Conservation (phyloP, 1,140 invertebrate species). For the Babylonia areolata region DNA sequence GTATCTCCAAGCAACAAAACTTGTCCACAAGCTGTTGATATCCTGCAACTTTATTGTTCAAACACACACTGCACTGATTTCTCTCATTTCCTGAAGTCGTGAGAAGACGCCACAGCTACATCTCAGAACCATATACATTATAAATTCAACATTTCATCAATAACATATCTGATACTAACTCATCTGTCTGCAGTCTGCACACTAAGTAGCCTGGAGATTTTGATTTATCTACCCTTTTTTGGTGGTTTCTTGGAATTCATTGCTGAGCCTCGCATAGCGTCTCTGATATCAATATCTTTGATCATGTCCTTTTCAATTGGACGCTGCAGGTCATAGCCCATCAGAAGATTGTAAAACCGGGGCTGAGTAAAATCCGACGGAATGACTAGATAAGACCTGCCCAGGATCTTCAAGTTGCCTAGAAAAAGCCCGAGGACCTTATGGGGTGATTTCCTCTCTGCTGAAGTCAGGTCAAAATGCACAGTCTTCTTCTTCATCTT, state of each 20-base stretch:
- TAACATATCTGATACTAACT: no score
- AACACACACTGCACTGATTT: no score
- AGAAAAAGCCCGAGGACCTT: slow-evolving; percentile 1
- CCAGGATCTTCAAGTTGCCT: slow-evolving; percentile 34
- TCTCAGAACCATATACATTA: no score
- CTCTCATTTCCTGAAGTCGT: no score
- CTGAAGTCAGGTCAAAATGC: slow-evolving; percentile 15
- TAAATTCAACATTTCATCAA: no score
- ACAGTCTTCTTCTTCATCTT: slow-evolving; percentile 8
- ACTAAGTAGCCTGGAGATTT: no score
- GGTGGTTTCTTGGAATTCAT: background rate
- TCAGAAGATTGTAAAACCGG: slow-evolving; percentile 30
- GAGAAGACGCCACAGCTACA: no score
- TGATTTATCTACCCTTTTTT: background rate
- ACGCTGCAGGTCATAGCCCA: slow-evolving; percentile 29
- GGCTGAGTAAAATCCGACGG: slow-evolving; percentile 35
- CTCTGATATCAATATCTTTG: slow-evolving; percentile 35
- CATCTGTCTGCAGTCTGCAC: no score
- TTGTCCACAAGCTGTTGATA: no score
- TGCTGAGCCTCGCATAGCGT: background rate
- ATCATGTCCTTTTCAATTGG: slow-evolving; percentile 21
- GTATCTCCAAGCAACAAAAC: no score
- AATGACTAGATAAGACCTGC: slow-evolving; percentile 11
- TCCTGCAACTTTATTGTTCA: no score
- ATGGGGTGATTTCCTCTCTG: background rate